Conservation (phyloP, 2,888 invertebrate genomes). For the Serripes groenlandicus region DNA sequence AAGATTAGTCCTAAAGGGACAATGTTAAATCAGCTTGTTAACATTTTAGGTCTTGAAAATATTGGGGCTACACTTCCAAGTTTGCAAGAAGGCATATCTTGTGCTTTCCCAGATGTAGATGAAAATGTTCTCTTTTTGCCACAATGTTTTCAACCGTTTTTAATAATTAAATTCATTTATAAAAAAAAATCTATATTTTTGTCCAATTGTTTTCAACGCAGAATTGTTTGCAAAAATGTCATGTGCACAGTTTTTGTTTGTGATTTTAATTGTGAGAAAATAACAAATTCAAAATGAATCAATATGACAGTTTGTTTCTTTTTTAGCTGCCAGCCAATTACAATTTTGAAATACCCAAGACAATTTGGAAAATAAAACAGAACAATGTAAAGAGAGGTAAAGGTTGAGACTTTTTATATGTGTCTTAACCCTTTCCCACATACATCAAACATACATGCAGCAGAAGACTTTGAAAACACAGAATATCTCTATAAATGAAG, state of each 20-base stretch:
- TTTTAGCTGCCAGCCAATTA: slow-evolving; percentile 94
- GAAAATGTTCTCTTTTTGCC: neutral
- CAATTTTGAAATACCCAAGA: slow-evolving; percentile 99
- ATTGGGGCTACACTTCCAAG: too few species aligned
- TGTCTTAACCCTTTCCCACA: too few species aligned
- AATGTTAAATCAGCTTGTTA: too few species aligned
- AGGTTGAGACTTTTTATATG: neutral
- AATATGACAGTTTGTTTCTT: neutral
- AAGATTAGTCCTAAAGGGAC: too few species aligned
- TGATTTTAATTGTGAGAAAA: neutral
- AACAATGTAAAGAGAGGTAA: slow-evolving; percentile 91
- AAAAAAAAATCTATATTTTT: too few species aligned
- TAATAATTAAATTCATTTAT: neutral
- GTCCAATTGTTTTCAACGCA: too few species aligned
- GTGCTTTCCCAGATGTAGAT: neutral
- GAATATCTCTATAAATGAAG: too few species aligned
- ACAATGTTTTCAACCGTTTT: neutral
- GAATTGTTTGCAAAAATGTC: too few species aligned
- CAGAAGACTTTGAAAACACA: too few species aligned
- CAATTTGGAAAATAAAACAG: slow-evolving; percentile 97
- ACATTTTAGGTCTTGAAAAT: too few species aligned
- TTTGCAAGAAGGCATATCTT: too few species aligned
- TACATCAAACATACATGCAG: too few species aligned
- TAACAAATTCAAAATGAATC: neutral
- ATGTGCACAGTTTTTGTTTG: neutral